These are phyloP conservation scores for Unio delphinus DNA, from an alignment of 2,888 invertebrate species.

Conservation along the genomic window DNA sequence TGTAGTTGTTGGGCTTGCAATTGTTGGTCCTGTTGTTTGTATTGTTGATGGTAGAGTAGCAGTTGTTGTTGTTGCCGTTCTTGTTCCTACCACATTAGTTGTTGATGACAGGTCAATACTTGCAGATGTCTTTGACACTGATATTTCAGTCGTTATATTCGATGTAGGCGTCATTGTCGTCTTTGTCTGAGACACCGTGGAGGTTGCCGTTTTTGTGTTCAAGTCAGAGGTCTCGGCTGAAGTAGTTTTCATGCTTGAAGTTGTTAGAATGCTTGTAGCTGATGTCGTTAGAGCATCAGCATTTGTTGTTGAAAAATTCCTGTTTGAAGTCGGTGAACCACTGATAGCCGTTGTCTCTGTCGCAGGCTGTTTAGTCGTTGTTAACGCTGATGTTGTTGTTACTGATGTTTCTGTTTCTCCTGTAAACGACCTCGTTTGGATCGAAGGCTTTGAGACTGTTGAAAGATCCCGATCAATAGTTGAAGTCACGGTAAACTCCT, in stretches of 20 bases:
- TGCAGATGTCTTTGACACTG: too few species aligned
- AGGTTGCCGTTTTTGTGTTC: too few species aligned
- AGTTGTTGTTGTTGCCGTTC: not conserved
- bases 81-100: not conserved
- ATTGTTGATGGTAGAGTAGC: conserved; percentile 3
- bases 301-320: too few species aligned
- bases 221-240: not conserved
- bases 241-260: not conserved
- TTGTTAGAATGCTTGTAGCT: too few species aligned
- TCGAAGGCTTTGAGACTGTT: not conserved
- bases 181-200: too few species aligned
- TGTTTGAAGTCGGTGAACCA: too few species aligned
- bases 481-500: too few species aligned
- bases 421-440: not conserved
- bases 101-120: too few species aligned
- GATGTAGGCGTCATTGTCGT: too few species aligned
- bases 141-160: too few species aligned
- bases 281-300: too few species aligned
- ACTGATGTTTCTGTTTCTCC: not conserved
- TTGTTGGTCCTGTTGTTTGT: conserved; percentile 1
- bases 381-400: not conserved
- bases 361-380: not conserved
- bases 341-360: not conserved
- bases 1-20: conserved; percentile 4
- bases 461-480: not conserved